These are phyloP conservation scores for Meandrusa payeni DNA, from an alignment of 2,888 invertebrate genomes.

Conservation along the genomic window DNA sequence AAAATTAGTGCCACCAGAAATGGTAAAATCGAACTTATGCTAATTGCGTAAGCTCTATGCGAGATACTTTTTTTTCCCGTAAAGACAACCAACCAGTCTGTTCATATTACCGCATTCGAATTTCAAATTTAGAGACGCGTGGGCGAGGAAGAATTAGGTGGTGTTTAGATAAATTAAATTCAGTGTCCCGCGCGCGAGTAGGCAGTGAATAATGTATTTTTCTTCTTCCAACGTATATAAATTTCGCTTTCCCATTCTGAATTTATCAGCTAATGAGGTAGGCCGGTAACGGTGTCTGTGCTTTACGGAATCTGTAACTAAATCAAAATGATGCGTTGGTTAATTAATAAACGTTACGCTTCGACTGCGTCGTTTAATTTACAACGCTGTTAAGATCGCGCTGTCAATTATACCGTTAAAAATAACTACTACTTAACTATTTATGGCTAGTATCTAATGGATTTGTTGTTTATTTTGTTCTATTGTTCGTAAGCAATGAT, in stretches of 20 bases:
- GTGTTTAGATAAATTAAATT: conserved; percentile 69
- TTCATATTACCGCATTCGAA: conserved; percentile 56
- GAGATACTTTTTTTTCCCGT: conserved; percentile 35
- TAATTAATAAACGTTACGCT: conserved; percentile 57
- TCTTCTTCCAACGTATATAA: conserved; percentile 41
- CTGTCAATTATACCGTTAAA: conserved; percentile 41
- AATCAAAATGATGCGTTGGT: conserved; percentile 56
- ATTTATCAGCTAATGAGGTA: conserved; percentile 62
- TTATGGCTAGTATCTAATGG: conserved; percentile 10
- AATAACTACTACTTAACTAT: conserved; percentile 17
- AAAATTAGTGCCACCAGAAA: conserved; percentile 61
- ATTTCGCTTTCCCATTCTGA: conserved; percentile 52
- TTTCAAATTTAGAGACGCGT: conserved; percentile 64
- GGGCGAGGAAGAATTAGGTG: conserved; percentile 63
- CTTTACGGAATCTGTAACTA: conserved; percentile 40
- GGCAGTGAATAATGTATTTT: conserved; percentile 69
- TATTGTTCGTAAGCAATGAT: too few species aligned
- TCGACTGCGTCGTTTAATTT: conserved; percentile 37
- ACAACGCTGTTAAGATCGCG: conserved; percentile 31
- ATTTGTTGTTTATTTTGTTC: conserved; percentile 1
- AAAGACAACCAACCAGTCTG: conserved; percentile 42
- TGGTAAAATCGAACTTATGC: conserved; percentile 66
- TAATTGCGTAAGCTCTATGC: conserved; percentile 53
- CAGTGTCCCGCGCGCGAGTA: conserved; percentile 56
- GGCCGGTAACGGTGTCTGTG: conserved; percentile 39